Percentiles rank a stretch among this genome's conserved stretches.
These are phyloP conservation scores for Heterodera carotae DNA, from an alignment of 1,140 invertebrate genomes.

Conservation along the genomic window DNA sequence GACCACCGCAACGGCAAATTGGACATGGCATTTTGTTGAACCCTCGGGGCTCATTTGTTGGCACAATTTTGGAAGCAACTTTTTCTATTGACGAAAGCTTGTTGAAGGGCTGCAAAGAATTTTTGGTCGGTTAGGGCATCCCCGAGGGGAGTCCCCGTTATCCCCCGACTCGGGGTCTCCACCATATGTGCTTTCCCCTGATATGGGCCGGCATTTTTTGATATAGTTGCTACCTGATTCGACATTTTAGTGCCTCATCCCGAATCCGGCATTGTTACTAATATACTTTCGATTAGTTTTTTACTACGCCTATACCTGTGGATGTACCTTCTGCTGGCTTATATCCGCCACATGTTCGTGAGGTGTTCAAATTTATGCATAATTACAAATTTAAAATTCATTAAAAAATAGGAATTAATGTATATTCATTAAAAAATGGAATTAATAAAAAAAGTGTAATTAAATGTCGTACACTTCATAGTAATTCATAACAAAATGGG, in stretches of 20 bases:
- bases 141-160: no score
- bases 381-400: no score
- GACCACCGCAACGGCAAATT: slow-evolving; percentile 9
- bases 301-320: slow-evolving; percentile 3
- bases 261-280: background rate
- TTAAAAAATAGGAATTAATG: no score
- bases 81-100: slow-evolving; percentile 22
- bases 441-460: background rate
- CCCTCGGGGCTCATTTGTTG: slow-evolving; percentile 15
- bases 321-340: background rate
- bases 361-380: no score
- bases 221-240: background rate
- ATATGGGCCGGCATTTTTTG: background rate
- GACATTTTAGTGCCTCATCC: background rate
- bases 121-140: slow-evolving; percentile 6
- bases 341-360: background rate
- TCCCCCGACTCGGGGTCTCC: no score
- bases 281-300: slow-evolving; percentile 24
- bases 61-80: background rate
- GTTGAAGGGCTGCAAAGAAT: slow-evolving; percentile 16
- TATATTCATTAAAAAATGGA: background rate
- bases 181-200: no score
- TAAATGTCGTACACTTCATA: no score
- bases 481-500: no score
- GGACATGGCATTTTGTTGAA: slow-evolving; percentile 12